These are phyloP conservation scores for Hippoglossus stenolepis DNA, from an alignment of 2,113 vertebrate species.

Conservation along the genomic window DNA sequence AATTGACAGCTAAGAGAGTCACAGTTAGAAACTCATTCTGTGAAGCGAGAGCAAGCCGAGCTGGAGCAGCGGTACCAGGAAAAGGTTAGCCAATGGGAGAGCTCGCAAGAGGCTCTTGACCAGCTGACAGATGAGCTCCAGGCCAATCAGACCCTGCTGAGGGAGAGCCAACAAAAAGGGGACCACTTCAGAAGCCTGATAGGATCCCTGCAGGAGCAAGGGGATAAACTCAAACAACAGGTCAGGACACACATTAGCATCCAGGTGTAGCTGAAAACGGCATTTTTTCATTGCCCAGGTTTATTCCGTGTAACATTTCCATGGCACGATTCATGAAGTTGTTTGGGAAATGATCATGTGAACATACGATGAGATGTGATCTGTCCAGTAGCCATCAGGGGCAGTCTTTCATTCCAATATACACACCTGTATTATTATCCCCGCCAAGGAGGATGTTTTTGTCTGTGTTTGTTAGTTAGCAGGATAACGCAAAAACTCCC, in stretches of 20 bases:
- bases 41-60: conserved; percentile 72
- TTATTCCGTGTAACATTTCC: neutral
- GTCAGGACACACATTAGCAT: conserved; percentile 22
- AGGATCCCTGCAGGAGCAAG: conserved; percentile 52
- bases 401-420: too few species aligned
- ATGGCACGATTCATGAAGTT: neutral
- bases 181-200: conserved; percentile 56
- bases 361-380: too few species aligned
- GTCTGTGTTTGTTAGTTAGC: too few species aligned
- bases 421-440: too few species aligned
- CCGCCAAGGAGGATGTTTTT: too few species aligned
- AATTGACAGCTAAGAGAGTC: conserved; percentile 57
- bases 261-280: neutral
- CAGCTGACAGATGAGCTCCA: conserved; percentile 75
- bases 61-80: conserved; percentile 65
- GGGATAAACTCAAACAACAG: conserved; percentile 67
- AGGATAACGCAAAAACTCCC: too few species aligned
- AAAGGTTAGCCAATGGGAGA: conserved; percentile 76
- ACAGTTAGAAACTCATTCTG: conserved; percentile 39
- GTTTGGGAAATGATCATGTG: too few species aligned
- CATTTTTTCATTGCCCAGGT: neutral
- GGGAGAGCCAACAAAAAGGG: conserved; percentile 61
- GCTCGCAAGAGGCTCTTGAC: conserved; percentile 73
- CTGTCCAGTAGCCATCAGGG: too few species aligned
- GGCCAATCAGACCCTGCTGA: conserved; percentile 62